phyloP scores from a whole-genome alignment of 2,113 vertebrate genomes.

The Oceanites oceanicus region DNA sequence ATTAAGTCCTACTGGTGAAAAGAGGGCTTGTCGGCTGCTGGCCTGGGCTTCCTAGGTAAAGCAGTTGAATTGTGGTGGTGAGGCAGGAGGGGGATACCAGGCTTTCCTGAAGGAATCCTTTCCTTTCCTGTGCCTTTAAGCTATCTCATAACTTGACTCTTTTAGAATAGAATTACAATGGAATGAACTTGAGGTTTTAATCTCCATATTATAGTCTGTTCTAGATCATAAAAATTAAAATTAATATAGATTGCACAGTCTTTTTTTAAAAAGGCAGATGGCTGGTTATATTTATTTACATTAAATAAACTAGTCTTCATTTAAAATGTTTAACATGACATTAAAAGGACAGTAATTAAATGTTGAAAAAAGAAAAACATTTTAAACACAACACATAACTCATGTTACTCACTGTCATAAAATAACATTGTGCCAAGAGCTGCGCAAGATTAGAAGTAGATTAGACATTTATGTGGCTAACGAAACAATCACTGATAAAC shows the following conservation, averaged over 20 bases:
- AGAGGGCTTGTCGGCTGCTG: not conserved
- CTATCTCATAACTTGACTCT: not conserved
- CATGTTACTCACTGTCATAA: not conserved
- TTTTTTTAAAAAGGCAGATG: not conserved
- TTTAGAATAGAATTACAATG: not conserved
- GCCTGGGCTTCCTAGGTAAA: not conserved
- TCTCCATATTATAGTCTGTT: not conserved
- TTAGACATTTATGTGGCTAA: not conserved
- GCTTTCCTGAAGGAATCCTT: not conserved
- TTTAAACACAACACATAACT: conserved; percentile 10
- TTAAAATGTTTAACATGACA: not conserved
- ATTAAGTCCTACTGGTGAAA: not conserved
- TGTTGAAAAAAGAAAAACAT: not conserved
- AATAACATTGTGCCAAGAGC: not conserved
- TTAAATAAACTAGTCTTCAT: not conserved
- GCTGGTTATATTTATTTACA: not conserved
- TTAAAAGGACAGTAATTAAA: not conserved
- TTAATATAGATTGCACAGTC: not conserved
- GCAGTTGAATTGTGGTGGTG: not conserved
- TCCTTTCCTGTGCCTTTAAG: not conserved
- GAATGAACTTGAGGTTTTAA: not conserved
- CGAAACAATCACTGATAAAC: not conserved
- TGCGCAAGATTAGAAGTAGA: not conserved
- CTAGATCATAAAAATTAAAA: not conserved
- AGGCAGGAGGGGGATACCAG: not conserved